A percentile compares a stretch with the other conserved stretches of the same genome.
phyloP scores from a whole-genome alignment of 2,113 vertebrate genomes.

The Lynx canadensis region DNA sequence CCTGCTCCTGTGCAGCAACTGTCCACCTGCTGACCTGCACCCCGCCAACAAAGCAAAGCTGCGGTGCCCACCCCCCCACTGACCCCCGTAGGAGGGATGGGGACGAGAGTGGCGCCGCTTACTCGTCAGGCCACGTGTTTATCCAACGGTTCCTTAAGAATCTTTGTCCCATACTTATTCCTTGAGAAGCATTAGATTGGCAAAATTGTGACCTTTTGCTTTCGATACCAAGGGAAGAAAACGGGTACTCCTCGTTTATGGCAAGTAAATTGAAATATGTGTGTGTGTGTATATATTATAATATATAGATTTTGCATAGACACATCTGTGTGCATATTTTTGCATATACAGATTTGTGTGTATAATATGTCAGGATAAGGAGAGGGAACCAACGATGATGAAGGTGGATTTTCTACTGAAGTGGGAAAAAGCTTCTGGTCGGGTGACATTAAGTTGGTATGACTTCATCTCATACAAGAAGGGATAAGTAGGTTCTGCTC shows the following conservation, averaged over 20 bases:
- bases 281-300: not conserved
- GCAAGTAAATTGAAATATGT: not conserved
- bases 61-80: too few species aligned
- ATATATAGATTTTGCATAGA: not conserved
- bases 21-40: not conserved
- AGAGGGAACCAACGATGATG: not conserved
- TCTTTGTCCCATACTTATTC: not conserved
- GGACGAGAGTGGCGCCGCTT: not conserved
- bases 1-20: not conserved
- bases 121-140: not conserved
- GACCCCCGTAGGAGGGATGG: too few species aligned
- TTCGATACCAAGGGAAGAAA: not conserved
- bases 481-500: not conserved
- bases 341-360: not conserved
- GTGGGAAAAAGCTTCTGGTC: not conserved
- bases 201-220: not conserved
- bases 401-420: not conserved
- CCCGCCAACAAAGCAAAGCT: not conserved
- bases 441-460: not conserved
- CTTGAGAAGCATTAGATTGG: not conserved
- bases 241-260: not conserved
- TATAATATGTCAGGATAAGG: not conserved
- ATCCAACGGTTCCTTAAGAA: not conserved
- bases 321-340: not conserved
- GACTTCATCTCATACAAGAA: slow-evolving; percentile 2